Conservation (phyloP, 2,113 vertebrate genomes). For the Ctenomys sociabilis region DNA sequence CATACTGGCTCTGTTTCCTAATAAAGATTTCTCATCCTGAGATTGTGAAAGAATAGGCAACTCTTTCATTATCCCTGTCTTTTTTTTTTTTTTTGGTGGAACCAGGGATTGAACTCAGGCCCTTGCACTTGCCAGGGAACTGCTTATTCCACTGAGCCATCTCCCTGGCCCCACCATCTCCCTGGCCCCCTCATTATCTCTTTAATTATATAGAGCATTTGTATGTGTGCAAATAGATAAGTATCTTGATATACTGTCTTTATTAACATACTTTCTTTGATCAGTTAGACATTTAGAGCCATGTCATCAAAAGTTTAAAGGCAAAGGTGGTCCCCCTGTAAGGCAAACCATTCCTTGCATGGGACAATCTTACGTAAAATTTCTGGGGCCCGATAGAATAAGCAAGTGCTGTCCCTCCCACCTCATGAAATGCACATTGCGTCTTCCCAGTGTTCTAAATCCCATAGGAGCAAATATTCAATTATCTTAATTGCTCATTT, state of each 20-base stretch:
- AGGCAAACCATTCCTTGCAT: background rate
- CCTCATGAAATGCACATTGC: background rate
- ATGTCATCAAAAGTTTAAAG: conserved; percentile 4
- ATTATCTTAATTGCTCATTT: background rate
- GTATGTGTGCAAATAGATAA: background rate
- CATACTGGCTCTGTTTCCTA: background rate
- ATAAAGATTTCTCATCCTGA: conserved; percentile 39
- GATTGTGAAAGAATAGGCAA: conserved; percentile 7
- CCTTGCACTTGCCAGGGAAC: no score
- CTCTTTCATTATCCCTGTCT: background rate
- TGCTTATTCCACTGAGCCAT: no score
- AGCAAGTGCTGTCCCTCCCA: background rate
- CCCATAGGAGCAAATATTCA: conserved; percentile 21
- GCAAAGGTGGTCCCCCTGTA: background rate
- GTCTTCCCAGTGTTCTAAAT: conserved; percentile 22
- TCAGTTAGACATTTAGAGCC: background rate
- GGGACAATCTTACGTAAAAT: background rate
- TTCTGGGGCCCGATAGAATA: background rate
- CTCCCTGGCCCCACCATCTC: no score
- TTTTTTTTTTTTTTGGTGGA: no score
- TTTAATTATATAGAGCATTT: conserved; percentile 12
- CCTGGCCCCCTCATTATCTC: no score
- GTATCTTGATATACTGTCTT: background rate
- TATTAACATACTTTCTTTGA: background rate
- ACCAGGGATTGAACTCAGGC: no score